These are phyloP conservation scores for Ranitomeya variabilis DNA, from an alignment of 2,113 vertebrate genomes.

Conservation along the genomic window DNA sequence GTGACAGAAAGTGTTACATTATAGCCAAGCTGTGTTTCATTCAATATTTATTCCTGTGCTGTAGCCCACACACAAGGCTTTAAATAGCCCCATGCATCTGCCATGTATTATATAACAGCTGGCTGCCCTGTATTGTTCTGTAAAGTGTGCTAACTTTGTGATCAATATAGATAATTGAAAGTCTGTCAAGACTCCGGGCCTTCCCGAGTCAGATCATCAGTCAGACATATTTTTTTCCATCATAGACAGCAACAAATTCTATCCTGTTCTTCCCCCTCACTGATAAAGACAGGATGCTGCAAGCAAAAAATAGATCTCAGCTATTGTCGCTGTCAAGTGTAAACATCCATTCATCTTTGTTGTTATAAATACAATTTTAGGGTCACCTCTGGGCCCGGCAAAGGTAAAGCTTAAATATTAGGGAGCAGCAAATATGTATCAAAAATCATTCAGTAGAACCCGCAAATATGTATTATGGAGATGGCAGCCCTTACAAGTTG, in stretches of 20 bases:
- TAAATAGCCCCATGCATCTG: slow-evolving; percentile 43
- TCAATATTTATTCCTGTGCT: slow-evolving; percentile 9
- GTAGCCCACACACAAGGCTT: slow-evolving; percentile 38
- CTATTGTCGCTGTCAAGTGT: slow-evolving; percentile 1
- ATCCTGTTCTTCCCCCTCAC: not conserved
- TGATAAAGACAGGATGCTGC: slow-evolving; percentile 6
- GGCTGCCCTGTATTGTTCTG: slow-evolving; percentile 37
- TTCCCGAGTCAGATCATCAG: slow-evolving; percentile 24
- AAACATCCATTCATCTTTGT: not conserved
- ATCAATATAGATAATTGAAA: slow-evolving; percentile 51
- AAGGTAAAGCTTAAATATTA: not conserved
- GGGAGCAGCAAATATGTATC: not conserved
- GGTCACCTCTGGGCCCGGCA: not conserved
- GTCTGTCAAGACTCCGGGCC: not conserved
- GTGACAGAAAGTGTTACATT: not conserved
- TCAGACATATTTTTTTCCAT: slow-evolving; percentile 7
- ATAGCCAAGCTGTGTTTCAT: slow-evolving; percentile 23
- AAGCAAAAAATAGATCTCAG: slow-evolving; percentile 1
- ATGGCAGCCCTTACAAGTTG: no score
- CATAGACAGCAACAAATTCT: not conserved
- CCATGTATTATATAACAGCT: slow-evolving; percentile 36
- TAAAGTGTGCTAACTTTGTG: slow-evolving; percentile 27
- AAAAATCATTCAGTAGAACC: no score
- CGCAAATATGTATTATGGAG: no score
- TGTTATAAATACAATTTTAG: not conserved